A percentile compares a stretch with the other conserved stretches of the same genome.
Conservation (phyloP, 2,888 invertebrate genomes). For the Yponomeuta plumbellus region DNA sequence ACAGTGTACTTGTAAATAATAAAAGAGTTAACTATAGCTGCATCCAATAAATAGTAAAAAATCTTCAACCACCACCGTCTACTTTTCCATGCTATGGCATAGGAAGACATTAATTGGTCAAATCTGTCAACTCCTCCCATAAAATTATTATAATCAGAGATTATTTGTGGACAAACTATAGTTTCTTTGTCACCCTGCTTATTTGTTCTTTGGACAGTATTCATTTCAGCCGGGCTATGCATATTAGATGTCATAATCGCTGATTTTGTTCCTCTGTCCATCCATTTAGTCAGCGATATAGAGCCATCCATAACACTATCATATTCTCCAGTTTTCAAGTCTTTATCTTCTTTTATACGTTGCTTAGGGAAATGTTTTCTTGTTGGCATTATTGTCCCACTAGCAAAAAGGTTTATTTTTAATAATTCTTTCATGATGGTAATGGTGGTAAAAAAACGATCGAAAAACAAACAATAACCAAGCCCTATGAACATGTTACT, state of each 20-base stretch:
- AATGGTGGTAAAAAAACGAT: conserved; percentile 12
- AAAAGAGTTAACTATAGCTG: conserved; percentile 20
- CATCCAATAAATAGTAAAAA: conserved; percentile 21
- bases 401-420: conserved; percentile 11
- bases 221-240: conserved; percentile 12
- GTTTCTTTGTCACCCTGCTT: conserved; percentile 13
- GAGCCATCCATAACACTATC: conserved; percentile 15
- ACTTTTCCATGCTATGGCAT: conserved; percentile 13
- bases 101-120: conserved; percentile 17
- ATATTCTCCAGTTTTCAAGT: conserved; percentile 15
- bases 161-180: conserved; percentile 13
- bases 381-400: conserved; percentile 17
- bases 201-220: conserved; percentile 15
- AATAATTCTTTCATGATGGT: conserved; percentile 8
- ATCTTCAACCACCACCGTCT: conserved; percentile 20
- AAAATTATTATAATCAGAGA: conserved; percentile 17
- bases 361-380: conserved; percentile 17
- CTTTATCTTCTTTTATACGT: conserved; percentile 13
- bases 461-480: conserved; percentile 18
- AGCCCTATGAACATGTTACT: conserved; percentile 11
- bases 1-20: conserved; percentile 19
- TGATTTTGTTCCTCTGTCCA: conserved; percentile 17
- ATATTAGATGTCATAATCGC: conserved; percentile 16
- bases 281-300: conserved; percentile 17
- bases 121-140: conserved; percentile 17